Evolutionary conservation across 2,113 vertebrate species (phyloP).

Genomic region (Scortum barcoo): DNA sequence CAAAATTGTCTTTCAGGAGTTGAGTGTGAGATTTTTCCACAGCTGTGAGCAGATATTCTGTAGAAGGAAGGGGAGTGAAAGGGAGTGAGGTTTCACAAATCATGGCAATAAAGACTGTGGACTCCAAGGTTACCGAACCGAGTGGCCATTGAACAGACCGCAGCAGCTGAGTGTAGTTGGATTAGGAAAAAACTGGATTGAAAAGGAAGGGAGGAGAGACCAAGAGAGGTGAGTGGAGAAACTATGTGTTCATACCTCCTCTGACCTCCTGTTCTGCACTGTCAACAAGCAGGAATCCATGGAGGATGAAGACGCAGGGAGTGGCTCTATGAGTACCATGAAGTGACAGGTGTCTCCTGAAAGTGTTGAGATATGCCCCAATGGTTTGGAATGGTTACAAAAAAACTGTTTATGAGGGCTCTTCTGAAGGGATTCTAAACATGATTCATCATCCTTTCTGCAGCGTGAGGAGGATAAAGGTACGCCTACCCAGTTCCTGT

Average conservation of each 20-base stretch:
- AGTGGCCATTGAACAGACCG: conserved; percentile 35
- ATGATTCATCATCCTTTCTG: conserved; percentile 60
- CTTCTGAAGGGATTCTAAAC: conserved; percentile 60
- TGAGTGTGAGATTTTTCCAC: conserved; percentile 5
- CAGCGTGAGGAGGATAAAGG: conserved; percentile 15
- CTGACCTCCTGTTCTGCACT: conserved; percentile 65
- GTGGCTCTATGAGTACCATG: conserved; percentile 1
- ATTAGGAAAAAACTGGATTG: conserved; percentile 27
- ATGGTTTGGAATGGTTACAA: conserved; percentile 51
- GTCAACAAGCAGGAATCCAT: conserved; percentile 63
- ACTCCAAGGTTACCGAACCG: conserved; percentile 50
- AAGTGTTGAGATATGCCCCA: conserved; percentile 51
- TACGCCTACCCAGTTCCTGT: conserved; percentile 33
- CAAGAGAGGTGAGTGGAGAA: conserved; percentile 39
- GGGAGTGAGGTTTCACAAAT: conserved; percentile 65
- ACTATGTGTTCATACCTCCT: conserved; percentile 38
- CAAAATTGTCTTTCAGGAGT: conserved; percentile 16
- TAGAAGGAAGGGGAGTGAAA: conserved; percentile 42
- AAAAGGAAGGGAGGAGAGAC: conserved; percentile 38
- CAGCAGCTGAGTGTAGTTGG: conserved; percentile 43
- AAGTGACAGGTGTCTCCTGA: conserved; percentile 16
- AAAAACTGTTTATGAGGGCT: conserved; percentile 54
- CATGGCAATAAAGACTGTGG: conserved; percentile 59
- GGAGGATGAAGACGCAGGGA: conserved; percentile 44
- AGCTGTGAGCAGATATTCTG: conserved; percentile 23